These are phyloP conservation scores for Steatocranus sp. DNA, from an alignment of 2,797 vertebrate genomes.

Conservation along the genomic window DNA sequence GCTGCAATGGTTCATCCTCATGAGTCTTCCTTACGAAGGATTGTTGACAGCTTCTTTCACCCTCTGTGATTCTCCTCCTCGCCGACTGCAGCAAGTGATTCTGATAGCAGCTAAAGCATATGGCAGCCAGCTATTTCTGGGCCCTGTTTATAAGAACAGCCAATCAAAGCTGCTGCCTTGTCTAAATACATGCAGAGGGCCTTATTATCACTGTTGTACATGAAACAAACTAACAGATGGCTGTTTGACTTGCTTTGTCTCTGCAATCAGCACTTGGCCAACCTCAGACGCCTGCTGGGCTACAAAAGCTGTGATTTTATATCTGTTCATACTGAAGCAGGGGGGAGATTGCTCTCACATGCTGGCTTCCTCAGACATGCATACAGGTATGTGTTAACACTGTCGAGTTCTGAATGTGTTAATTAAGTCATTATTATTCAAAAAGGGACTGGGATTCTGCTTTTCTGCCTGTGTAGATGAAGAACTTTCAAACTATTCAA, in stretches of 20 bases:
- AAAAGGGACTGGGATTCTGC: neutral
- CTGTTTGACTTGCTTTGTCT: conserved; percentile 43
- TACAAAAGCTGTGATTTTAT: conserved; percentile 25
- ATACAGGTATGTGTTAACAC: neutral
- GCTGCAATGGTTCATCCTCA: neutral
- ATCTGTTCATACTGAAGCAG: conserved; percentile 5
- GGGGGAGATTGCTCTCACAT: neutral
- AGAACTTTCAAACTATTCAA: neutral
- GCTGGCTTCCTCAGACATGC: neutral
- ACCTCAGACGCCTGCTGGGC: conserved; percentile 17
- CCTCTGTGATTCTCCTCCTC: neutral
- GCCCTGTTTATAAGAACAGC: conserved; percentile 22
- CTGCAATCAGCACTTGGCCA: conserved; percentile 35
- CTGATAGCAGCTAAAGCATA: conserved; percentile 26
- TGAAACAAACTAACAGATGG: conserved; percentile 44
- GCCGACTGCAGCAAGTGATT: neutral
- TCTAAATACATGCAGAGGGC: conserved; percentile 36
- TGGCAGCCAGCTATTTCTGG: conserved; percentile 28
- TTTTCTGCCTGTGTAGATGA: neutral
- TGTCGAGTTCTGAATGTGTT: neutral
- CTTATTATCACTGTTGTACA: conserved; percentile 37
- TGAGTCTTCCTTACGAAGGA: conserved; percentile 2
- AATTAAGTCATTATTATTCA: neutral
- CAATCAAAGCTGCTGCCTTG: conserved; percentile 28
- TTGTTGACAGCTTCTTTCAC: conserved; percentile 27